These are phyloP conservation scores for Drosophila novamexicana DNA, from an alignment of 1,140 invertebrate species.

Conservation along the genomic window DNA sequence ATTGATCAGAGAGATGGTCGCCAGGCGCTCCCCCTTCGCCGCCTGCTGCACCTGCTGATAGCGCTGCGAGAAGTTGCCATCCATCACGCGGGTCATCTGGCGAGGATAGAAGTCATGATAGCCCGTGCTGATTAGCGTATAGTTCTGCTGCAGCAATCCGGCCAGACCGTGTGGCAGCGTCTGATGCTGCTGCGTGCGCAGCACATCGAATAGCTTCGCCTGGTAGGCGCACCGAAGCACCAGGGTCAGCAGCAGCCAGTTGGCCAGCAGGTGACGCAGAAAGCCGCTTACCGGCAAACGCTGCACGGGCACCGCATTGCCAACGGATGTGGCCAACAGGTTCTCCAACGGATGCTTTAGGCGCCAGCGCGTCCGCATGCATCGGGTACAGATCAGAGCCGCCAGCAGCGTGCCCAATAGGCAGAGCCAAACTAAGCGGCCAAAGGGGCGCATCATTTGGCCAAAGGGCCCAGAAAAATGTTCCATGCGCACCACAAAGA, in stretches of 20 bases:
- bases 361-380: constrained; percentile 1
- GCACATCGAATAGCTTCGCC: constrained; percentile 63
- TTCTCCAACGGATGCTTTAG: constrained; percentile 45
- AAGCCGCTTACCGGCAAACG: constrained; percentile 23
- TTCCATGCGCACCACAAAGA: constrained; percentile 57
- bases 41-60: constrained; percentile 32
- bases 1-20: constrained; percentile 59
- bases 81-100: constrained; percentile 13
- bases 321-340: constrained; percentile 28
- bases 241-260: constrained; percentile 56
- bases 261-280: constrained; percentile 49
- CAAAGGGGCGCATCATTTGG: constrained; percentile 47
- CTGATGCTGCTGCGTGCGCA: constrained; percentile 30
- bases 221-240: constrained; percentile 66
- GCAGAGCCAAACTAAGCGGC: constrained; percentile 36
- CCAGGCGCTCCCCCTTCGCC: neutral
- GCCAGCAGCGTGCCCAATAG: constrained; percentile 15
- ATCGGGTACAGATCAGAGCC: constrained; percentile 16
- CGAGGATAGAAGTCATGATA: constrained; percentile 64
- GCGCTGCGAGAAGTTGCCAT: constrained; percentile 31
- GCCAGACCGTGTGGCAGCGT: constrained; percentile 41
- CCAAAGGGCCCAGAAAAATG: constrained; percentile 23
- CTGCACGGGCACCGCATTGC: constrained; percentile 38
- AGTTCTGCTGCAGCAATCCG: constrained; percentile 45
- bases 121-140: constrained; percentile 53